Evolutionary conservation across 2,888 invertebrate species (phyloP), one percentile per base, ranked within the genome.

Genomic region (Campopleginae sp.): DNA sequence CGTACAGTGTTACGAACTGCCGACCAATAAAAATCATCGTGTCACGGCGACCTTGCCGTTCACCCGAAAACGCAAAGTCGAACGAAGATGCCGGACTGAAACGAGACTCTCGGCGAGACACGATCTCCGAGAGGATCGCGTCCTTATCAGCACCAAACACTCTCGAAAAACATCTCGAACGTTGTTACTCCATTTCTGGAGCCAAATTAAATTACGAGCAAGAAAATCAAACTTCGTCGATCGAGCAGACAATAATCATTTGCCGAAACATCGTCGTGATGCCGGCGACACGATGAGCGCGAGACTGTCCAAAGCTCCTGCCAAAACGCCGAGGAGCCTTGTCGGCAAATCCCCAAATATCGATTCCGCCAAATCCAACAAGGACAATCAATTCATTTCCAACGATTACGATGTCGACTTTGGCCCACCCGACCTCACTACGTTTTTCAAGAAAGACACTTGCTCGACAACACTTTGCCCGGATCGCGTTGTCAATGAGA

Each of bases 341-440:
- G n/a, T n/a, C 58, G 66, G 54, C 38, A 87, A 82, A 74, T 65
- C 23, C 61, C 58, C 65, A 10, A 76, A 81, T 71, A 7, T 80
- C 61, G 65, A 72, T n/a, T 71, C 44, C 1, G 19, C 33, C 19
- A 51, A 61, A 46, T 80, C 77, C 31, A 51, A 44, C 27, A 75
- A 83, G 10, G 81, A 85, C n/a, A 8, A 81, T 0, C 63, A 75
- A 46, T 44, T 72, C 0, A 75, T 87, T 27, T 87, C 87, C 0
- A 88, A 87, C 80, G 87, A 91, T 66, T 89, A 89, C 38, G 88
- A 90, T 7, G 90, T 87, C 1, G 87, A 88, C 8, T 46, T 89
- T 44, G 87, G 86, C 33, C 89, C 89, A 17, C 88, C 91, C 7
- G 89, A 89, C 46, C 84, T 90, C 23, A 75, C 87, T 1, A 80